Evolutionary conservation across 2,888 invertebrate species (phyloP).

Genomic region (Camptogramma bilineatum): DNA sequence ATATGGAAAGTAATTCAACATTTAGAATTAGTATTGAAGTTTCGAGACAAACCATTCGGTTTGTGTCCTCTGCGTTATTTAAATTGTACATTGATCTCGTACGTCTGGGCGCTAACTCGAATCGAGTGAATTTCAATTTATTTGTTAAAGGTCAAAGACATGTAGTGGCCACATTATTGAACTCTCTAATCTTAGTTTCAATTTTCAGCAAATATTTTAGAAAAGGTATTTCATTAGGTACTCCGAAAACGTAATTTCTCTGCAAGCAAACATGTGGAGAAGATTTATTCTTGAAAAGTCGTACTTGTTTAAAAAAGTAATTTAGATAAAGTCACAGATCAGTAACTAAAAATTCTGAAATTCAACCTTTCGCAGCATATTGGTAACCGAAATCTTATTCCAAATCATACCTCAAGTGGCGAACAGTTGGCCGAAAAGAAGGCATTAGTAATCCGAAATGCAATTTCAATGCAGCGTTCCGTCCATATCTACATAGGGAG

Average conservation of each 20-base stretch:
- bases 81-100: slow-evolving; percentile 41
- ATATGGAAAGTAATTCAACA: slow-evolving; percentile 22
- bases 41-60: slow-evolving; percentile 32
- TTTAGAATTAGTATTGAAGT: slow-evolving; percentile 29
- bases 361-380: slow-evolving; percentile 10
- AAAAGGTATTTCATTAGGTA: slow-evolving; percentile 25
- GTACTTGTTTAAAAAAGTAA: neutral
- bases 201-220: slow-evolving; percentile 18
- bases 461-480: slow-evolving; percentile 81
- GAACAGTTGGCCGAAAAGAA: slow-evolving; percentile 61
- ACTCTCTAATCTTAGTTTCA: slow-evolving; percentile 24
- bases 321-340: neutral
- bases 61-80: slow-evolving; percentile 38
- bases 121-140: slow-evolving; percentile 48
- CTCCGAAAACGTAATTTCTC: slow-evolving; percentile 15
- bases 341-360: neutral
- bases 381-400: slow-evolving; percentile 24
- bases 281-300: slow-evolving; percentile 2
- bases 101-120: slow-evolving; percentile 43
- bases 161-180: slow-evolving; percentile 32
- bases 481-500: slow-evolving; percentile 68
- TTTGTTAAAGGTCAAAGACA: slow-evolving; percentile 41
- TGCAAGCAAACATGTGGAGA: slow-evolving; percentile 15
- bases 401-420: slow-evolving; percentile 41
- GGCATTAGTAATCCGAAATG: slow-evolving; percentile 83